Base-by-base conservation (phyloP, 2,888 invertebrate species). In the Phengaris alcon region DNA sequence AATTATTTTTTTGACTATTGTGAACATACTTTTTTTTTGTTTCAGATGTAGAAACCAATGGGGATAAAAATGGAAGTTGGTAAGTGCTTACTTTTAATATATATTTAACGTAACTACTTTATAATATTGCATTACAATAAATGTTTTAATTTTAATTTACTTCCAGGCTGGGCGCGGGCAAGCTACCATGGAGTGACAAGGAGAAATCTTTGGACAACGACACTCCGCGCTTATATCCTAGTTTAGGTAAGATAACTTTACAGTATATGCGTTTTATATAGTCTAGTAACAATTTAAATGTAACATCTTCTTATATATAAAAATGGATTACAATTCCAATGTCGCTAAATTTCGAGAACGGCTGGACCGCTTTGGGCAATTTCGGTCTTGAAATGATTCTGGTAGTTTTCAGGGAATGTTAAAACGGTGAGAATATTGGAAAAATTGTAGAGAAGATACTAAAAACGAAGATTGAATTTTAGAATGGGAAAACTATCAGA, bases 221-320 rank as follows among this genome's bases (percentile, higher is more conserved):
- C 4, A 84, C 89, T 0, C 89, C 90, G 0, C 80, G 88, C 0
- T 59, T 92, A 0, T 92, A 91, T 76, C 92, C 92, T 0, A 87
- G 83, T 15, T 77, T 92, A 75, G 91, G 91, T 91, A 35, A 83
- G 84, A 81, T 7, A 6, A 70, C 12, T 54, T 54, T 68, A 44
- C 10, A 48, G 4, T 70, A 51, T 15, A 35, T 35, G 35, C 35
- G 35, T 35, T 35, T 35, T 35, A 35, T 35, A 35, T 35, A 35
- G 35, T 35, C 4, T 4, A 35, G 35, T 35, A 35, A 35, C 4
- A 35, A n/a, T n/a, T n/a, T n/a, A 0, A n/a, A n/a, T n/a, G n/a
- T n/a, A n/a, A 0, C 22, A 0, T 22, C 22, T 22, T 22, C 22
- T 22, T 35, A 35, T 35, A 35, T 35, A 35, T 35, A 35, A 35